A percentile compares a stretch with the other conserved stretches of the same genome.
Evolutionary conservation across 2,113 vertebrate species (phyloP).

Genomic region (human (Homo sapiens)): GRCh38 chr6:155494001-155494500

Average conservation of each 20-base stretch:
- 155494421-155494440: not conserved
- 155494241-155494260: not conserved
- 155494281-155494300: conserved; percentile 62
- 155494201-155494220: not conserved
- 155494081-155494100: not conserved
- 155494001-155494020: not conserved
- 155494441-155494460: not conserved
- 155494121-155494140: not conserved
- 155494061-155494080: not conserved
- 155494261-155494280: not conserved
- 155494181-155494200: not conserved
- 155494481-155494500: not conserved
- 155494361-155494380: not conserved
- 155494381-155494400: not conserved
- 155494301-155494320: conserved; percentile 40
- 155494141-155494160: not conserved
- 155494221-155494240: not conserved
- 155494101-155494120: not conserved
- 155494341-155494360: not conserved
- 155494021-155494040: not conserved
- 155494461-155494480: not conserved
- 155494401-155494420: not conserved
- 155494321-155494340: not conserved
- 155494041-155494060: not conserved
- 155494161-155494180: not conserved